These are phyloP conservation scores for Dendrolimus pini DNA, from an alignment of 2,888 invertebrate genomes.

Conservation along the genomic window DNA sequence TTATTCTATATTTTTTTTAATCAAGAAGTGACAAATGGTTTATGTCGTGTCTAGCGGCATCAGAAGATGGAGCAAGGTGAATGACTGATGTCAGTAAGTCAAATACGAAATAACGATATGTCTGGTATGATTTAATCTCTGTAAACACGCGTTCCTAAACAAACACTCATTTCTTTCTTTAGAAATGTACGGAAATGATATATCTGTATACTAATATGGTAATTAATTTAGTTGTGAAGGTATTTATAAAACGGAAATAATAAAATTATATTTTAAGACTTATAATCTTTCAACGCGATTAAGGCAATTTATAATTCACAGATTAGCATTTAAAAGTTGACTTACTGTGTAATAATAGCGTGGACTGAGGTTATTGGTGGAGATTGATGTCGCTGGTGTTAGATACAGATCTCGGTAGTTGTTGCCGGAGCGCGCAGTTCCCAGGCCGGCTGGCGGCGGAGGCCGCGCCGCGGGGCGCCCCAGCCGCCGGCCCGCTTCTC, in stretches of 20 bases:
- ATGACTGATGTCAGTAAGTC: not conserved
- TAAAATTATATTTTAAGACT: too few species aligned
- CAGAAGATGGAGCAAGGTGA: constrained; percentile 4
- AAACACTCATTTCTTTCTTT: too few species aligned
- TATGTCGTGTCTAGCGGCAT: constrained; percentile 11
- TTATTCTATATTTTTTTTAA: constrained; percentile 33
- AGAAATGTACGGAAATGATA: too few species aligned
- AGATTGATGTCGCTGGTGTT: constrained; percentile 51
- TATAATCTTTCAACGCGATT: too few species aligned
- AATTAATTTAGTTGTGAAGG: too few species aligned
- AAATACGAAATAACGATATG: not conserved
- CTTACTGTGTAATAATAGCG: not conserved
- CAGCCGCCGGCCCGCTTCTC: constrained; percentile 27
- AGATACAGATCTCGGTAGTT: constrained; percentile 48
- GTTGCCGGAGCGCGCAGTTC: constrained; percentile 22
- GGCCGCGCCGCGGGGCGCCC: constrained; percentile 29
- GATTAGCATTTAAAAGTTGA: too few species aligned
- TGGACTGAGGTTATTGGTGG: constrained; percentile 5
- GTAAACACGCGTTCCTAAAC: too few species aligned
- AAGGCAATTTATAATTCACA: too few species aligned
- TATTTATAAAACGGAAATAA: too few species aligned
- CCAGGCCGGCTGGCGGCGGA: constrained; percentile 19
- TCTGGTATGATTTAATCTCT: too few species aligned
- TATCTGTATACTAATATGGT: too few species aligned
- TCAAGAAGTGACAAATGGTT: constrained; percentile 34